phyloP scores from a whole-genome alignment of 2,888 invertebrate species.

The Sussaba pulchella region DNA sequence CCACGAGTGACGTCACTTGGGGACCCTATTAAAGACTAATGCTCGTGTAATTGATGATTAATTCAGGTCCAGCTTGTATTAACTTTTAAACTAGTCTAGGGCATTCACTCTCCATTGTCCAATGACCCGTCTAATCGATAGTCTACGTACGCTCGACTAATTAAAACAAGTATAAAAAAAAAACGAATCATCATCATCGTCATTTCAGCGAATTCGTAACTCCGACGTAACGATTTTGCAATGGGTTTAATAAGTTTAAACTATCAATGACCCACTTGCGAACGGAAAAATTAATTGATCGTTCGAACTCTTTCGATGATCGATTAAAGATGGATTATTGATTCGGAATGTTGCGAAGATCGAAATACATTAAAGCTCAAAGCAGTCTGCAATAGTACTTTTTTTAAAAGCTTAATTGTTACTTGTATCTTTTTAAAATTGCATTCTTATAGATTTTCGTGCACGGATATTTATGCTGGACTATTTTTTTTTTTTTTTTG shows the following conservation, averaged over 20 bases:
- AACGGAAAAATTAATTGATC: conserved; percentile 24
- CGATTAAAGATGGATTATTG: too few species aligned
- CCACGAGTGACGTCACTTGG: conserved; percentile 69
- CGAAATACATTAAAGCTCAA: too few species aligned
- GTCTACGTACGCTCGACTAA: conserved; percentile 43
- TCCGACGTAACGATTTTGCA: conserved; percentile 24
- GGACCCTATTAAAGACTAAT: conserved; percentile 75
- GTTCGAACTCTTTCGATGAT: too few species aligned
- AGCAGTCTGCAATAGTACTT: too few species aligned
- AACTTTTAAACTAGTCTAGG: conserved; percentile 67
- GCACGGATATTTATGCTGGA: too few species aligned
- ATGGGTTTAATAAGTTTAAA: neutral
- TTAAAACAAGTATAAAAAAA: conserved; percentile 1
- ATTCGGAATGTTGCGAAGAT: too few species aligned
- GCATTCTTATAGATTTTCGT: too few species aligned
- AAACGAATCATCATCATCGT: conserved; percentile 26
- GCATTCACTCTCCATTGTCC: conserved; percentile 70
- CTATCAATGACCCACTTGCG: conserved; percentile 46
- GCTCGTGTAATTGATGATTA: conserved; percentile 76
- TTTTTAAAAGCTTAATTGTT: too few species aligned
- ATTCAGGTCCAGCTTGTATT: conserved; percentile 71
- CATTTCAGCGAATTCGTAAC: conserved; percentile 3
- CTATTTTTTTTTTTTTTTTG: too few species aligned
- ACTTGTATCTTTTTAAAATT: too few species aligned
- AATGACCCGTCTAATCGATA: conserved; percentile 69